Conservation (phyloP, 2,888 invertebrate genomes). For the Plebejus anna region DNA sequence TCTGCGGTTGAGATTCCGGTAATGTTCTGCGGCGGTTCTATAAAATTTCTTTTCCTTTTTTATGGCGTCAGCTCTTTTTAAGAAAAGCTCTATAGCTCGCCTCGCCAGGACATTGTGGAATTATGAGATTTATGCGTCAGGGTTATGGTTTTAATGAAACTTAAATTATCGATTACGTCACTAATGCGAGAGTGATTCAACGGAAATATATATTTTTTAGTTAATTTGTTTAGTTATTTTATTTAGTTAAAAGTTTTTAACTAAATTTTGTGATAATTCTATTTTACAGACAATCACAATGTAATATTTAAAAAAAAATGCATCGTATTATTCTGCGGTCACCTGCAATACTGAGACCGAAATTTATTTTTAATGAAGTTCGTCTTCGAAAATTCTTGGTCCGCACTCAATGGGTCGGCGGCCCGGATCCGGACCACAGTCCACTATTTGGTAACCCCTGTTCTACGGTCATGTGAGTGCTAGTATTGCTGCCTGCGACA, state of each 20-base stretch:
- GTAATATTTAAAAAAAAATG: not conserved
- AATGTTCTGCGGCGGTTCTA: conserved; percentile 39
- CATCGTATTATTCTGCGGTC: too few relatives aligned
- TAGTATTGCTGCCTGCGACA: not conserved
- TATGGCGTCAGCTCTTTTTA: conserved; percentile 44
- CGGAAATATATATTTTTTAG: not conserved
- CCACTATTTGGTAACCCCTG: too few relatives aligned
- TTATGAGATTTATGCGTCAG: conserved; percentile 25
- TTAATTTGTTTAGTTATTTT: not conserved
- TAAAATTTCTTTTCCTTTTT: conserved; percentile 46
- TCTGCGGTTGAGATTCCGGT: conserved; percentile 34
- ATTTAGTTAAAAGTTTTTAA: not conserved
- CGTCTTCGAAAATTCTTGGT: too few relatives aligned
- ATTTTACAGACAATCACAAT: not conserved
- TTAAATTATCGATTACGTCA: not conserved
- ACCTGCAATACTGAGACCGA: too few relatives aligned
- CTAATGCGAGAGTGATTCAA: not conserved
- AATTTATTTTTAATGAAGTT: too few relatives aligned
- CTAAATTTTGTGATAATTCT: not conserved
- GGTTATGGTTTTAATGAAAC: conserved; percentile 16
- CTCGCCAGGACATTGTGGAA: conserved; percentile 12
- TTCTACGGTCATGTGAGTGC: not conserved
- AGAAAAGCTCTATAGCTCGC: conserved; percentile 25
- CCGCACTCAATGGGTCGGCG: too few relatives aligned
- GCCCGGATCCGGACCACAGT: too few relatives aligned